Conservation (phyloP, 2,888 invertebrate species). For the Nemoura dubitans region DNA sequence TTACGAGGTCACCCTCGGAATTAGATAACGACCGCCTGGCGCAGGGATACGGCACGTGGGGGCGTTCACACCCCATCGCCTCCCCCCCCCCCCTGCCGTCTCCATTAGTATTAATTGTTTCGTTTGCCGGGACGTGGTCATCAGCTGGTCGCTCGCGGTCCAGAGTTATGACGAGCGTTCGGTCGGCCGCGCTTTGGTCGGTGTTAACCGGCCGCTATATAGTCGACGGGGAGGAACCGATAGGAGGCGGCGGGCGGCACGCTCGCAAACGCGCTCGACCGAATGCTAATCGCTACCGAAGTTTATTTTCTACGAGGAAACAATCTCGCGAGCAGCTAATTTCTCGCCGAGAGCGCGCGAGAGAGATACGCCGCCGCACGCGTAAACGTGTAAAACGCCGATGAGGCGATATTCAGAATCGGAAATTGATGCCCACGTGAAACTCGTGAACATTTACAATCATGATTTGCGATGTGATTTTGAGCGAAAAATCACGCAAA, state of each 20-base stretch:
- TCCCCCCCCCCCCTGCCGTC: background rate
- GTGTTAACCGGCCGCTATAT: background rate
- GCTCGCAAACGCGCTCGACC: background rate
- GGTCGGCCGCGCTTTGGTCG: background rate
- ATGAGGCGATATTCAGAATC: background rate
- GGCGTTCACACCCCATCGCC: background rate
- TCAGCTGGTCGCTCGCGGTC: background rate
- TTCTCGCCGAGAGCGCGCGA: background rate
- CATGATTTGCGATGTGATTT: background rate
- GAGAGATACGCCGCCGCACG: background rate
- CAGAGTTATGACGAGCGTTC: background rate
- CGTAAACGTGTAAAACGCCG: background rate
- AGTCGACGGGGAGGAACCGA: background rate
- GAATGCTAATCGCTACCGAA: background rate
- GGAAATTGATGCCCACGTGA: background rate
- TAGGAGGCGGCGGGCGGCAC: background rate
- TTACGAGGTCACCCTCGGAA: background rate
- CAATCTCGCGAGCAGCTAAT: background rate
- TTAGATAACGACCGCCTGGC: background rate
- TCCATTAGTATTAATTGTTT: slow-evolving; percentile 5
- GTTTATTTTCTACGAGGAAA: background rate
- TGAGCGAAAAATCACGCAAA: background rate
- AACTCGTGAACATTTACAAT: no score
- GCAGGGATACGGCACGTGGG: background rate
- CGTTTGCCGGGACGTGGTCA: background rate